A percentile compares a stretch with the other conserved stretches of the same genome.
These are phyloP conservation scores for Champsocephalus esox DNA, from an alignment of 2,797 vertebrate genomes.

Conservation along the genomic window DNA sequence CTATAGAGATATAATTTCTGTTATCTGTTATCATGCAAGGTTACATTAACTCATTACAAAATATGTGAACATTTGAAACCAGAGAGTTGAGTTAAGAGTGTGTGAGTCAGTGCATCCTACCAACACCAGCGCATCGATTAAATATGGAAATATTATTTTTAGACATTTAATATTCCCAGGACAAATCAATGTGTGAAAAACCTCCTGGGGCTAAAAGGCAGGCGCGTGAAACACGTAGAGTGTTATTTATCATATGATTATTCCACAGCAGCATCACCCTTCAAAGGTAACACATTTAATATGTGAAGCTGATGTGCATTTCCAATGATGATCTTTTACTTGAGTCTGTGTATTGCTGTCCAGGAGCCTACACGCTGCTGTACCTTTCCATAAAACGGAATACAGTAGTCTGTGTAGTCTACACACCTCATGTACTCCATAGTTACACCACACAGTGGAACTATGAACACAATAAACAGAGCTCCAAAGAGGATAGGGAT, in stretches of 20 bases:
- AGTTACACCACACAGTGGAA: conserved; percentile 32
- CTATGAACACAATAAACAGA: conserved; percentile 51
- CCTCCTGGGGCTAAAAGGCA: neutral
- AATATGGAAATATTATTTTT: neutral
- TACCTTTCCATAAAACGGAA: conserved; percentile 22
- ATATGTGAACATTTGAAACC: neutral
- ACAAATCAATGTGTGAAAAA: neutral
- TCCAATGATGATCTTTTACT: neutral
- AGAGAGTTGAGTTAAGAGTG: neutral
- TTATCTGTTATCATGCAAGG: conserved; percentile 3
- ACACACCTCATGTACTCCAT: conserved; percentile 30
- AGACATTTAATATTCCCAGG: neutral
- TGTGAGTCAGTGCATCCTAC: neutral
- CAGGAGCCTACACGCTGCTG: neutral
- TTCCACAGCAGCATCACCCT: neutral
- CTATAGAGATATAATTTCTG: conserved; percentile 7
- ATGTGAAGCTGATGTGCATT: neutral
- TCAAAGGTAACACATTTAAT: conserved; percentile 6
- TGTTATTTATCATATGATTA: neutral
- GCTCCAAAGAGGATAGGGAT: conserved; percentile 24
- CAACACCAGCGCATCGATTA: neutral
- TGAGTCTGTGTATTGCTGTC: neutral
- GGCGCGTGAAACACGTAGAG: neutral
- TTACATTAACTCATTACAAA: neutral
- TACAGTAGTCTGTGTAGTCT: conserved; percentile 23